phyloP scores from a whole-genome alignment of 2,797 vertebrate genomes.

The Neomorphus geoffroyi region DNA sequence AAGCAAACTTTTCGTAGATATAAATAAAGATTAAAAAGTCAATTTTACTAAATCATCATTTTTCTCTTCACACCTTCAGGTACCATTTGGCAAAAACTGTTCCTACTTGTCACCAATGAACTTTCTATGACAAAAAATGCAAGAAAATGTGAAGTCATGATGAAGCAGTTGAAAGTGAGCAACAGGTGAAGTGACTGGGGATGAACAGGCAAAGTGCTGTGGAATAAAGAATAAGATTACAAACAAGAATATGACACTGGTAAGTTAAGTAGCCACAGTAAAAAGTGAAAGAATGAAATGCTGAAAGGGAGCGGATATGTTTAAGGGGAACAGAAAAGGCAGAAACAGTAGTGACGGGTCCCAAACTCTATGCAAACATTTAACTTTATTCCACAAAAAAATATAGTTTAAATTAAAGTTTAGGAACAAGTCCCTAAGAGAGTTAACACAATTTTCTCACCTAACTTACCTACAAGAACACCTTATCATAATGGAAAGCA shows the following conservation, averaged over 20 bases:
- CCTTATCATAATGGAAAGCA: neutral
- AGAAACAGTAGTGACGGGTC: slow-evolving; percentile 49
- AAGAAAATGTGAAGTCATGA: neutral
- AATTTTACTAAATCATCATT: neutral
- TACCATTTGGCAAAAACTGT: neutral
- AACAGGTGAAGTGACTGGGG: neutral
- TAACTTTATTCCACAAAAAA: neutral
- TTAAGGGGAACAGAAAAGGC: slow-evolving; percentile 28
- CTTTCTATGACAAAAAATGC: neutral
- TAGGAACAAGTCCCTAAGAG: neutral
- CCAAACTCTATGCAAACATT: slow-evolving; percentile 7
- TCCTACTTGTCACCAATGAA: neutral
- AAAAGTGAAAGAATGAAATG: slow-evolving; percentile 33
- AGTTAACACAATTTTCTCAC: neutral
- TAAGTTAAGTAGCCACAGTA: neutral
- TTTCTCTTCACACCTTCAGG: neutral
- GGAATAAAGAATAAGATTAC: neutral
- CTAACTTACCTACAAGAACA: neutral
- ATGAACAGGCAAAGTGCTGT: neutral
- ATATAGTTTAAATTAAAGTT: neutral
- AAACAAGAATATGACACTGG: neutral
- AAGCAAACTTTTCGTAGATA: neutral
- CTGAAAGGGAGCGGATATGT: neutral
- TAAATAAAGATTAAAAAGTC: neutral
- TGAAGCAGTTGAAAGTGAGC: neutral